Conservation (phyloP, 2,888 invertebrate species). For the Amphipoea lucens region DNA sequence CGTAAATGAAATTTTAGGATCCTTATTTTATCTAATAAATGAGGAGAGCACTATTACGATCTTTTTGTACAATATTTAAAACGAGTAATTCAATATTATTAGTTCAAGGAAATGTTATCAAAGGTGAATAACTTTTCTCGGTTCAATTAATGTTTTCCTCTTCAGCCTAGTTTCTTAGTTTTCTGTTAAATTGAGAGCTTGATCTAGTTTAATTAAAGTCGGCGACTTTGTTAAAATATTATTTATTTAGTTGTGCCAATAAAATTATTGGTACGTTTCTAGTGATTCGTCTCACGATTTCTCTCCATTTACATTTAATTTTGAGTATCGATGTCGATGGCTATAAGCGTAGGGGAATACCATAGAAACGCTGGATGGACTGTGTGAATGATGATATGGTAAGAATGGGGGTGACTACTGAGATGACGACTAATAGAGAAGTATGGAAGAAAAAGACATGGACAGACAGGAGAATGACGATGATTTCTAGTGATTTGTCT, state of each 20-base stretch:
- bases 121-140: conserved; percentile 13
- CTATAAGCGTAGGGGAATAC: too few relatives aligned
- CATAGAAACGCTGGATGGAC: too few relatives aligned
- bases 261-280: background rate
- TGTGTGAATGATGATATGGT: too few relatives aligned
- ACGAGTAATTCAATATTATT: background rate
- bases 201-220: conserved; percentile 4
- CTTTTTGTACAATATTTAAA: background rate
- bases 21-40: background rate
- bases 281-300: background rate
- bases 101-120: conserved; percentile 8
- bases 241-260: background rate
- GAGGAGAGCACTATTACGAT: background rate
- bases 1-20: too few relatives aligned
- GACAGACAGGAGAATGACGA: too few relatives aligned
- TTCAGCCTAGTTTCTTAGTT: conserved; percentile 22
- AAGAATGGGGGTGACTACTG: too few relatives aligned
- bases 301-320: background rate
- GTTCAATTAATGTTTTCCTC: conserved; percentile 16
- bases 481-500: background rate
- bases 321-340: too few relatives aligned
- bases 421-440: too few relatives aligned
- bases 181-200: conserved; percentile 27
- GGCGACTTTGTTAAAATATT: background rate
- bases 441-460: too few relatives aligned